Base-by-base conservation (phyloP, 1,140 invertebrate genomes). In the Penaeus indicus region DNA sequence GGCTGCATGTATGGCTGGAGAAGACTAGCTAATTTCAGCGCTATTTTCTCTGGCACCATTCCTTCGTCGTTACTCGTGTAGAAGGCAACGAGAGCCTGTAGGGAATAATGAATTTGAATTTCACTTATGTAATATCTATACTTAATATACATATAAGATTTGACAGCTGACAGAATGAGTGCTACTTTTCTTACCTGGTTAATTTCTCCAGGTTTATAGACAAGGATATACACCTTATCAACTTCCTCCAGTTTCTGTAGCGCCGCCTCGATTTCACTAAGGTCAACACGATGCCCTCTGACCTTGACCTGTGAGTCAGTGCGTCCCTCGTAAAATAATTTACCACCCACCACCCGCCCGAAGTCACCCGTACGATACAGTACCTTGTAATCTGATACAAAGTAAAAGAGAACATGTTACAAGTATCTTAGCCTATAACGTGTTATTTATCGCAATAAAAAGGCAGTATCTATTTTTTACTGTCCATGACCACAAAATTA, bases 301-400 rank as follows among this genome's bases (percentile, higher is more conserved):
- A 98, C 95, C 93, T 98, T 98, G 0, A 98, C 94, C 92, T 98
- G 97, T 0, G 96, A 96, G 93, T 98, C 97, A 0, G 95, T 95
- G 64, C 97, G 94, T 0, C 97, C 97, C 91, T 97, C 96, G 91
- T 96, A 98, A 38, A 91, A 69, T 69, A 96, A 91, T 16, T 69
- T 47, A 1, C 94, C 95, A 83, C 96, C 96, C n/a, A 95, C 93
- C 13, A 97, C 93, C 22, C 94, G 94, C 0, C 96, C 97, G 91
- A 95, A 97, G 92, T 98, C 97, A 0, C 97, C 97, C 3, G 97
- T 98, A 62, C 95, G 94, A 92, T 96, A 98, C 0, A 97, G 93
- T 3, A 79, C 64, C 3, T 69, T 88, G 27, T 86, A 91, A 16
- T 90, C 92, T 91, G 60, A 2, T 19, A 60, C 32, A 19, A 54